Percentiles rank a stretch among this genome's conserved stretches.
phyloP scores from a whole-genome alignment of 2,888 invertebrate species.

The Neuroscelio doddi region DNA sequence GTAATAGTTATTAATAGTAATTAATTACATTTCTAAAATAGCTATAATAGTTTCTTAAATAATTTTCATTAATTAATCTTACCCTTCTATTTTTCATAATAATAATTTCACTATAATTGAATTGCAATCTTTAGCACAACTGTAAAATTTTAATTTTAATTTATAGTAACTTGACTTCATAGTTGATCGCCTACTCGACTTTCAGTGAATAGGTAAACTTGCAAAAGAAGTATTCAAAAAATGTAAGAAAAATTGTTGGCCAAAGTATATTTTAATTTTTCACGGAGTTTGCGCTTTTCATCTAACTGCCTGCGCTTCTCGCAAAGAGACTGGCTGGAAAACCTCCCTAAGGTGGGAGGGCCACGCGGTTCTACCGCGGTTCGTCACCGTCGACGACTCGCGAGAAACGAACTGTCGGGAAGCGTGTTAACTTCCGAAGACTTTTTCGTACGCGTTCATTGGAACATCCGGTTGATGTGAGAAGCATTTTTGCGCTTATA shows the following conservation, averaged over 20 bases:
- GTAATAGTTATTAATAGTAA: too few species aligned
- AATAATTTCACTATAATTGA: too few species aligned
- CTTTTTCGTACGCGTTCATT: constrained; percentile 18
- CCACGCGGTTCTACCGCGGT: constrained; percentile 56
- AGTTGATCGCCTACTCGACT: too few species aligned
- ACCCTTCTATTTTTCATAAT: too few species aligned
- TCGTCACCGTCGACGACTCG: constrained; percentile 52
- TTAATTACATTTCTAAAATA: too few species aligned
- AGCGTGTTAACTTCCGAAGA: constrained; percentile 39
- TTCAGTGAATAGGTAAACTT: too few species aligned
- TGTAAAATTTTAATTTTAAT: too few species aligned
- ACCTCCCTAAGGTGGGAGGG: constrained; percentile 44
- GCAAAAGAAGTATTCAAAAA: neutral
- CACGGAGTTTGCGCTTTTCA: constrained; percentile 39
- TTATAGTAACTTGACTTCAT: too few species aligned
- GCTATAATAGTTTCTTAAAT: too few species aligned
- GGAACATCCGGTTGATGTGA: constrained; percentile 2
- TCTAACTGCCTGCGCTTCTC: constrained; percentile 40
- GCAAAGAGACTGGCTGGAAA: constrained; percentile 36
- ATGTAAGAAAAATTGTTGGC: neutral
- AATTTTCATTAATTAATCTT: too few species aligned
- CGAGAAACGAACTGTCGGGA: constrained; percentile 52
- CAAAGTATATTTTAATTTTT: constrained; percentile 10
- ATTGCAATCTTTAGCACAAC: too few species aligned
- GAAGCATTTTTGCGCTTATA: neutral